phyloP scores from a whole-genome alignment of 2,888 invertebrate genomes.

The Epinotia demarniana region DNA sequence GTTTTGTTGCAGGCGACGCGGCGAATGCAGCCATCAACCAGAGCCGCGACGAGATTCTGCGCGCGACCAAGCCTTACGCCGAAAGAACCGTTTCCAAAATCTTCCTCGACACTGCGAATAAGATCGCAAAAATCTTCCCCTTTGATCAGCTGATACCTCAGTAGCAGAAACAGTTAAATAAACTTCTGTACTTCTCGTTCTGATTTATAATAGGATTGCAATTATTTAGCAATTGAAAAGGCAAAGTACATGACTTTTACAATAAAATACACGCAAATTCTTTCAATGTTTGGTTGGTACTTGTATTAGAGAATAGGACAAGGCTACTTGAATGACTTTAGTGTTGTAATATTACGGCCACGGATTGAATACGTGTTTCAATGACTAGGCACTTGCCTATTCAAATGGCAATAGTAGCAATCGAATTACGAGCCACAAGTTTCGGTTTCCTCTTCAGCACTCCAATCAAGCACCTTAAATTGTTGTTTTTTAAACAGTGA shows the following conservation, averaged over 20 bases:
- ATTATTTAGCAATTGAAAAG: background rate
- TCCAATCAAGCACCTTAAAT: background rate
- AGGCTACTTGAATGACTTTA: slow-evolving; percentile 20
- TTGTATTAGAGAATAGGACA: slow-evolving; percentile 23
- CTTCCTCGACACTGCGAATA: slow-evolving; percentile 82
- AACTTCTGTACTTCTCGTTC: too few species aligned
- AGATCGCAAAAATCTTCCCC: slow-evolving; percentile 80
- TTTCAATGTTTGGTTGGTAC: background rate
- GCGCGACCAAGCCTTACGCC: slow-evolving; percentile 83
- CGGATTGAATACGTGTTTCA: slow-evolving; percentile 18
- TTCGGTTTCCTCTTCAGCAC: background rate
- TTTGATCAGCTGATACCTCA: slow-evolving; percentile 83
- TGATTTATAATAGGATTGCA: background rate
- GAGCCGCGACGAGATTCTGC: slow-evolving; percentile 84
- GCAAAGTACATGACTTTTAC: background rate
- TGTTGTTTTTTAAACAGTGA: too few species aligned
- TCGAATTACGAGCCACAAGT: background rate
- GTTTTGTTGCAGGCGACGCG: slow-evolving; percentile 71
- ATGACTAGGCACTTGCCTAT: background rate
- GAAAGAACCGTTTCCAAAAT: slow-evolving; percentile 81
- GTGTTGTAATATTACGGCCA: slow-evolving; percentile 22
- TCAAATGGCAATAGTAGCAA: slow-evolving; percentile 13
- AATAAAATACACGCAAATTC: background rate
- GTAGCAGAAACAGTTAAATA: background rate
- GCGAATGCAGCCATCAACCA: slow-evolving; percentile 85